Base-by-base conservation (phyloP, 2,888 invertebrate species). In the Trypoxylon attenuatum region DNA sequence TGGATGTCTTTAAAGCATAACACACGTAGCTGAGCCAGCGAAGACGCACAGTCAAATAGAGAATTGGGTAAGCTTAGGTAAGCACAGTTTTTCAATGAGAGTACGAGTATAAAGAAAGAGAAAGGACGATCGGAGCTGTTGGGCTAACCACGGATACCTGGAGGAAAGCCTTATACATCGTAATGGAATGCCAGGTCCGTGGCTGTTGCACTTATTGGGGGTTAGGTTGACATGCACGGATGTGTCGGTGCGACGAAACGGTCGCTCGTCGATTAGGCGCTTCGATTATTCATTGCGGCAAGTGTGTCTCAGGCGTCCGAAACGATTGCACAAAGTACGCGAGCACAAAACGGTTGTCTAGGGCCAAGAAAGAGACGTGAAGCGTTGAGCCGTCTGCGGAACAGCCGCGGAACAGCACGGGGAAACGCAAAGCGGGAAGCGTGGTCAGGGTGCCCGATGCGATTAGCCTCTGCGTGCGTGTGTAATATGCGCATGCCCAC, bases 351-450 rank as follows among this genome's bases (percentile, higher is more conserved):
- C 59, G 5, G 29, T n/a, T n/a, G n/a, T n/a, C 29, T 41, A 29
- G 38, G 53, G 60, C 47, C 22, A 43, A 64, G 29, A 58, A 62
- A 62, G 51, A 63, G n/a, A 51, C 53, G 56, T 8, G 47, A 52
- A 61, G 42, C 39, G 45, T 49, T 46, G n/a, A n/a, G n/a, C n/a
- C n/a, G n/a, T n/a, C n/a, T n/a, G n/a, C n/a, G n/a, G n/a, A n/a
- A n/a, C n/a, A n/a, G n/a, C n/a, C 63, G 43, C 50, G n/a, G 45
- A 46, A 18, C 53, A 56, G 59, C 69, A 68, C 69, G 56, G 53
- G 38, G 57, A 67, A 61, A 71, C 71, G 66, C 68, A 56, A 69
- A 78, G 77, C 78, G 75, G 70, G 69, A 78, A 78, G 72, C 81
- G 56, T 65, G 57, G 69, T 63, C 64, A 62, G 59, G 71, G 69